These are phyloP conservation scores for Pseudomugil gertrudae DNA, from an alignment of 2,797 vertebrate genomes.

Conservation along the genomic window DNA sequence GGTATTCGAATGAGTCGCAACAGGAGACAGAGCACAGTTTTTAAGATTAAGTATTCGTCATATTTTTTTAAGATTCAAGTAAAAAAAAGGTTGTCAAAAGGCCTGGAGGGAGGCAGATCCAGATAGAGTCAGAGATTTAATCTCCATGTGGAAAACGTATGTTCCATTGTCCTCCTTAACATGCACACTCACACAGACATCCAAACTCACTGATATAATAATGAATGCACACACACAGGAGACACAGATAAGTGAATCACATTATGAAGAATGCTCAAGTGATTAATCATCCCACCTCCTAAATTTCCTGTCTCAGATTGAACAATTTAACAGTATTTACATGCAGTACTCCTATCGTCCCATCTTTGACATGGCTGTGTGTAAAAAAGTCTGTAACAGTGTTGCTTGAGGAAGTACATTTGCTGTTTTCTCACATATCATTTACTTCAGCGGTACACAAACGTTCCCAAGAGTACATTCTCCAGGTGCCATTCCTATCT, in stretches of 20 bases:
- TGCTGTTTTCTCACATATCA: constrained; percentile 32
- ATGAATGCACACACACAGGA: constrained; percentile 11
- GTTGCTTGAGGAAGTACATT: constrained; percentile 13
- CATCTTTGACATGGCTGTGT: background rate
- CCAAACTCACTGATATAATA: constrained; percentile 10
- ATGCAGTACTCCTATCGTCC: constrained; percentile 5
- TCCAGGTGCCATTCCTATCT: constrained; percentile 73
- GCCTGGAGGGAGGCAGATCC: constrained; percentile 51
- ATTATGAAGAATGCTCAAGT: constrained; percentile 3
- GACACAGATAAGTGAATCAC: background rate
- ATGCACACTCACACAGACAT: constrained; percentile 18
- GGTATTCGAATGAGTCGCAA: constrained; percentile 3
- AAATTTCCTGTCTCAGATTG: background rate
- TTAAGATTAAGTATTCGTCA: background rate
- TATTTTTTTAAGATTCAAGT: background rate
- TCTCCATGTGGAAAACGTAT: constrained; percentile 35
- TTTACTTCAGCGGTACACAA: constrained; percentile 28
- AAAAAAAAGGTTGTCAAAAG: constrained; percentile 28
- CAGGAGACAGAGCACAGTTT: background rate
- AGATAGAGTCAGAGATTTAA: constrained; percentile 68
- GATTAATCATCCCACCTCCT: constrained; percentile 16
- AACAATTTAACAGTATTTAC: constrained; percentile 7
- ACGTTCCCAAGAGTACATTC: constrained; percentile 50
- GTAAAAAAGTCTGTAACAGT: constrained; percentile 4
- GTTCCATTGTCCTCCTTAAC: constrained; percentile 56